Percentiles rank a stretch among this genome's conserved stretches.
phyloP scores from a whole-genome alignment of 2,113 vertebrate genomes.

The Oxygymnocypris stewartii region DNA sequence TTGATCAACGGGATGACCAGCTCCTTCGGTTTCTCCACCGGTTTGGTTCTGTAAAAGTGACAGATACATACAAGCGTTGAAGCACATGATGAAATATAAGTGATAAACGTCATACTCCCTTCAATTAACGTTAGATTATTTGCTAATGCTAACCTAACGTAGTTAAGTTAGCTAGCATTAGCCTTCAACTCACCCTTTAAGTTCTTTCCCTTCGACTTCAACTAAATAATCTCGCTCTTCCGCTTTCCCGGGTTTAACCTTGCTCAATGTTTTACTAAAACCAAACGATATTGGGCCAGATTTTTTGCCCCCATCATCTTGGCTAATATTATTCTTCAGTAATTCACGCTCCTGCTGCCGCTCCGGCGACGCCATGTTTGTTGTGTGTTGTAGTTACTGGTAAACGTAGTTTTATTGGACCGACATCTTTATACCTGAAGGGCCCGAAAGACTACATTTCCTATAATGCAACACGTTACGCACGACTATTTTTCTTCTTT shows the following conservation, averaged over 20 bases:
- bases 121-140: background rate
- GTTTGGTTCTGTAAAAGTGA: slow-evolving; percentile 71
- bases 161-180: background rate
- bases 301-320: slow-evolving; percentile 63
- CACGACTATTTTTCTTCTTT: background rate
- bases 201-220: slow-evolving; percentile 73
- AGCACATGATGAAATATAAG: background rate
- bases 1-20: slow-evolving; percentile 85
- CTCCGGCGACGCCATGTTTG: slow-evolving; percentile 73
- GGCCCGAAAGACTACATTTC: slow-evolving; percentile 56
- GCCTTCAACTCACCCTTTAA: slow-evolving; percentile 72
- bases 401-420: slow-evolving; percentile 58
- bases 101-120: background rate
- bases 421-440: rapidly evolving
- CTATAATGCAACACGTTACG: slow-evolving; percentile 48
- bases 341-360: slow-evolving; percentile 18
- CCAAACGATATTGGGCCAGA: slow-evolving; percentile 75
- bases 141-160: background rate
- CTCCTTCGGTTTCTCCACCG: slow-evolving; percentile 76
- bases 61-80: background rate
- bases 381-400: slow-evolving; percentile 58
- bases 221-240: slow-evolving; percentile 75
- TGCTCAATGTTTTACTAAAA: slow-evolving; percentile 76
- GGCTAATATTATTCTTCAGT: background rate
- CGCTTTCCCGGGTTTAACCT: slow-evolving; percentile 62